These are phyloP conservation scores for Andrena chrysosceles DNA, from an alignment of 2,888 invertebrate species.

Conservation along the genomic window DNA sequence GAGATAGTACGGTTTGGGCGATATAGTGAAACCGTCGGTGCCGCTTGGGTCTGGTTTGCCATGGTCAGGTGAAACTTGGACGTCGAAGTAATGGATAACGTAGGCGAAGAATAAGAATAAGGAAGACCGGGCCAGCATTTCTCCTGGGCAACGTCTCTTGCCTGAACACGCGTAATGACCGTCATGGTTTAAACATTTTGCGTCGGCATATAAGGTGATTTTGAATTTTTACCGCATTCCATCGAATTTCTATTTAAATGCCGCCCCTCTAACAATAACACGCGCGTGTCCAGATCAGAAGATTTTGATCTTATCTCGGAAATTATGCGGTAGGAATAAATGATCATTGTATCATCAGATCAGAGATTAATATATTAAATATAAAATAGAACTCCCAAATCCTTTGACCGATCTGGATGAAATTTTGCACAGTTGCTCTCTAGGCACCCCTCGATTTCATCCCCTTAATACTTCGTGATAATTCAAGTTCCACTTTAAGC, in stretches of 20 bases:
- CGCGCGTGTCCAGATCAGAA: background rate
- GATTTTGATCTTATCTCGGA: background rate
- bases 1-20: constrained; percentile 86
- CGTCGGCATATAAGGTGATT: background rate
- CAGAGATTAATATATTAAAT: no score
- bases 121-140: constrained; percentile 84
- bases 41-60: constrained; percentile 85
- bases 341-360: no score
- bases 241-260: constrained; percentile 21
- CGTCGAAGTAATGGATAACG: constrained; percentile 83
- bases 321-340: background rate
- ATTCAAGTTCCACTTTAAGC: no score
- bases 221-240: constrained; percentile 6
- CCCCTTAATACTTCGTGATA: no score
- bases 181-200: constrained; percentile 5
- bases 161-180: constrained; percentile 77
- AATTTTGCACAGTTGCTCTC: no score
- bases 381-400: no score
- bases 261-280: background rate
- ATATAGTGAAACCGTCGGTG: constrained; percentile 87
- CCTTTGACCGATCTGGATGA: no score
- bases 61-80: constrained; percentile 79
- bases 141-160: constrained; percentile 85
- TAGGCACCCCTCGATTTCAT: no score
- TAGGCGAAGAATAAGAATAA: constrained; percentile 84